A percentile compares a stretch with the other conserved stretches of the same genome.
phyloP scores from a whole-genome alignment of 2,113 vertebrate species.

The Lasiurus cinereus region DNA sequence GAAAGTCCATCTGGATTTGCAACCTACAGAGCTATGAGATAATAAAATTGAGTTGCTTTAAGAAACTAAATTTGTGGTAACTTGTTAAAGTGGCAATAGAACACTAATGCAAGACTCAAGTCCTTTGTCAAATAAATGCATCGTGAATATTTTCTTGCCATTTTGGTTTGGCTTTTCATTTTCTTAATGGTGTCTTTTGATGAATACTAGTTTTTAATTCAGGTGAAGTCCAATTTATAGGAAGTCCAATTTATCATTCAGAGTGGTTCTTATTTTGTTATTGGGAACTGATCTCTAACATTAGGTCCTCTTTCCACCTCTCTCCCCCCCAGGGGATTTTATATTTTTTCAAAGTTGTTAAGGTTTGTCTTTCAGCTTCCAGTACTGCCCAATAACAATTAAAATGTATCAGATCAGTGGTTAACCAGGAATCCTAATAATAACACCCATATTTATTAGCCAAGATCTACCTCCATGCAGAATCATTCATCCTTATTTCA shows the following conservation, averaged over 20 bases:
- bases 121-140: neutral
- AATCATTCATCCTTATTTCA: conserved; percentile 7
- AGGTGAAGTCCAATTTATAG: neutral
- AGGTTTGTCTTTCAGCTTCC: neutral
- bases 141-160: neutral
- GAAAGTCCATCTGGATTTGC: neutral
- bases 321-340: neutral
- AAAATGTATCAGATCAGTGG: neutral
- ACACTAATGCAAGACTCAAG: neutral
- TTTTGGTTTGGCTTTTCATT: neutral
- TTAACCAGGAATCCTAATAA: neutral
- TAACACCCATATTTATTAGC: neutral
- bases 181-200: neutral
- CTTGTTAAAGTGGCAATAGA: neutral
- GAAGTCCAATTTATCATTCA: neutral
- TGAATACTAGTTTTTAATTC: neutral
- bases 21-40: neutral
- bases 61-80: neutral
- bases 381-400: neutral
- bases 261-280: neutral
- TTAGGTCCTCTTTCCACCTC: neutral
- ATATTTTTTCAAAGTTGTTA: neutral
- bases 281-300: neutral
- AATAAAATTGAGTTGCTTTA: neutral
- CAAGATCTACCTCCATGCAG: neutral